These are phyloP conservation scores for Hydra vulgaris DNA, from an alignment of 30 jellyfish, hydroid and myxozoan genomes.

Conservation along the genomic window DNA sequence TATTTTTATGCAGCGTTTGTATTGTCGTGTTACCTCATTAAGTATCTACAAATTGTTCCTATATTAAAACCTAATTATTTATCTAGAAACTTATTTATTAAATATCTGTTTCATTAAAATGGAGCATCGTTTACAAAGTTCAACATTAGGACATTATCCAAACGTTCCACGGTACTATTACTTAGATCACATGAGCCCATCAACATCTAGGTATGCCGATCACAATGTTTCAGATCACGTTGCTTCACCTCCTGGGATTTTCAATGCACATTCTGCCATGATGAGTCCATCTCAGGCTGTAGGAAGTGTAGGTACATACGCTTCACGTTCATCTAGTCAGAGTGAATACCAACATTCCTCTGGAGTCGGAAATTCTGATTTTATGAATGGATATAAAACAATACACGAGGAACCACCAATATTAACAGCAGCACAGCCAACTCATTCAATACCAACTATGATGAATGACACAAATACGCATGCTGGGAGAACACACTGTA, in stretches of 20 bases:
- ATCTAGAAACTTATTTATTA: neutral
- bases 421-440: slow-evolving; percentile 31
- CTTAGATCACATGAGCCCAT: slow-evolving; percentile 54
- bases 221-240: slow-evolving; percentile 1
- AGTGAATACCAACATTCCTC: slow-evolving; percentile 40
- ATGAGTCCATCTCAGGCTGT: slow-evolving; percentile 3
- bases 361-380: slow-evolving; percentile 43
- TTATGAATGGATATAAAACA: slow-evolving; percentile 41
- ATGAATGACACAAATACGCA: slow-evolving; percentile 64
- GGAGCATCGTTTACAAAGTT: slow-evolving; percentile 82
- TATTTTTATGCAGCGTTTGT: neutral
- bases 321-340: slow-evolving; percentile 33
- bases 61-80: neutral
- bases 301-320: neutral
- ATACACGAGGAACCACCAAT: slow-evolving; percentile 64
- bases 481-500: slow-evolving; percentile 89
- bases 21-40: neutral
- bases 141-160: slow-evolving; percentile 91
- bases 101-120: too few species aligned
- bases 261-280: neutral
- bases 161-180: slow-evolving; percentile 55
- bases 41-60: neutral
- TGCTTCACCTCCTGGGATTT: slow-evolving; percentile 7
- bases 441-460: slow-evolving; percentile 55
- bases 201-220: slow-evolving; percentile 26